A percentile compares a stretch with the other conserved stretches of the same genome.
phyloP scores from a whole-genome alignment of 2,797 vertebrate species.

The Scomberomorus guttatus region DNA sequence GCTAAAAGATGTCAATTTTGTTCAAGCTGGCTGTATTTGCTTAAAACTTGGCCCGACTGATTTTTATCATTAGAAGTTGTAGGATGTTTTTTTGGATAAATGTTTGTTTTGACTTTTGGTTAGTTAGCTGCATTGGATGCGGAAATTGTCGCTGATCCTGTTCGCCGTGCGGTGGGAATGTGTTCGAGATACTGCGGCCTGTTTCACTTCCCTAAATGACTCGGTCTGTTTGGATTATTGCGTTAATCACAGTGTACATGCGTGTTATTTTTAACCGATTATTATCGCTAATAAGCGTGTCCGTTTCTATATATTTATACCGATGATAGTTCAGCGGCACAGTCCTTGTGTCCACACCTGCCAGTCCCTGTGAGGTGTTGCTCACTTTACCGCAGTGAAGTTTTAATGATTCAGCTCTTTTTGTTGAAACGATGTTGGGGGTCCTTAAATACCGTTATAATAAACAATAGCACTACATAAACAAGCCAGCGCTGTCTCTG shows the following conservation, averaged over 20 bases:
- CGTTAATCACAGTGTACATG: neutral
- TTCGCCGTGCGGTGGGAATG: constrained; percentile 19
- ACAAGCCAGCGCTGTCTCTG: constrained; percentile 63
- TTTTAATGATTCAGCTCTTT: constrained; percentile 89
- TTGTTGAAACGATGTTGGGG: constrained; percentile 65
- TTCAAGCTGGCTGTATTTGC: neutral
- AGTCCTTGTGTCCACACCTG: constrained; percentile 61
- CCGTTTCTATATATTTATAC: neutral
- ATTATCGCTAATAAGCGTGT: neutral
- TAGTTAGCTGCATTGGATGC: constrained; percentile 62
- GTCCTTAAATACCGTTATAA: constrained; percentile 55
- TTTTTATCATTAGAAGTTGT: neutral
- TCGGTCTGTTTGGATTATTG: neutral
- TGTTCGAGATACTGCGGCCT: constrained; percentile 58
- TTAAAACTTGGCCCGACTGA: accelerated
- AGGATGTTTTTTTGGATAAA: neutral
- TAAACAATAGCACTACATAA: constrained; percentile 72
- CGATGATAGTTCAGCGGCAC: neutral
- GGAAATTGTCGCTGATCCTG: constrained; percentile 60
- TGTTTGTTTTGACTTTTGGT: neutral
- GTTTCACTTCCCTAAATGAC: constrained; percentile 31
- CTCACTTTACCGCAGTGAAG: constrained; percentile 79
- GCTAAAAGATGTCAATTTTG: neutral
- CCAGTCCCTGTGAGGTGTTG: constrained; percentile 53
- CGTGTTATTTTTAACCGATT: neutral